These are phyloP conservation scores for Parauchenoglanis punctatus DNA, from an alignment of 2,797 vertebrate genomes.

Conservation along the genomic window DNA sequence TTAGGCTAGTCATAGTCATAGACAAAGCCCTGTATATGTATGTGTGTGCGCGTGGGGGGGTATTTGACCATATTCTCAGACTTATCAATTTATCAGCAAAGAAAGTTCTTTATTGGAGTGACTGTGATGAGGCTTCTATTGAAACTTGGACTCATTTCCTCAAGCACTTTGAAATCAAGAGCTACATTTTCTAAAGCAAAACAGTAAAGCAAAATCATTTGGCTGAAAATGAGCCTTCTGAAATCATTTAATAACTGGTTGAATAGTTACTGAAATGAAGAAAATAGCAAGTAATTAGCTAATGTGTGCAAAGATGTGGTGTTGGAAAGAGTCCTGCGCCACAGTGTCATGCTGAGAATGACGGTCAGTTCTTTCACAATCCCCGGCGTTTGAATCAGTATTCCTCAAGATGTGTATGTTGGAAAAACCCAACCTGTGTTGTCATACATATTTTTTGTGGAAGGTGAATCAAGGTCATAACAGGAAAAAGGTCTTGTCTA, in stretches of 20 bases:
- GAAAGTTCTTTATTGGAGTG: neutral
- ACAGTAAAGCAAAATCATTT: neutral
- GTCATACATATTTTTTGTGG: neutral
- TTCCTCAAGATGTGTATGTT: neutral
- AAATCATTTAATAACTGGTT: neutral
- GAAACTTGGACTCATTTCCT: neutral
- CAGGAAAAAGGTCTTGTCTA: neutral
- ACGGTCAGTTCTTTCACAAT: neutral
- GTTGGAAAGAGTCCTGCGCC: neutral
- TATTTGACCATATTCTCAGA: neutral
- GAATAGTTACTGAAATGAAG: neutral
- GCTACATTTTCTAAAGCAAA: neutral
- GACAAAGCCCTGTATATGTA: neutral
- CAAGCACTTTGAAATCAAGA: neutral
- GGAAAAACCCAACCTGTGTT: neutral
- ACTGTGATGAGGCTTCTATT: neutral
- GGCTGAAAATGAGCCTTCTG: neutral
- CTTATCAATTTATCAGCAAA: neutral
- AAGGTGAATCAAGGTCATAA: neutral
- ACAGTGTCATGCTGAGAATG: neutral
- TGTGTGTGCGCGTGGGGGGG: neutral
- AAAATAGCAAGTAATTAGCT: neutral
- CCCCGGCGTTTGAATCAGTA: neutral
- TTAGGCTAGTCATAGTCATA: neutral
- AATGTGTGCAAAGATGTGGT: neutral